Evolutionary conservation across 2,797 vertebrate species (phyloP).

Genomic region (Hoplostethus mediterraneus): DNA sequence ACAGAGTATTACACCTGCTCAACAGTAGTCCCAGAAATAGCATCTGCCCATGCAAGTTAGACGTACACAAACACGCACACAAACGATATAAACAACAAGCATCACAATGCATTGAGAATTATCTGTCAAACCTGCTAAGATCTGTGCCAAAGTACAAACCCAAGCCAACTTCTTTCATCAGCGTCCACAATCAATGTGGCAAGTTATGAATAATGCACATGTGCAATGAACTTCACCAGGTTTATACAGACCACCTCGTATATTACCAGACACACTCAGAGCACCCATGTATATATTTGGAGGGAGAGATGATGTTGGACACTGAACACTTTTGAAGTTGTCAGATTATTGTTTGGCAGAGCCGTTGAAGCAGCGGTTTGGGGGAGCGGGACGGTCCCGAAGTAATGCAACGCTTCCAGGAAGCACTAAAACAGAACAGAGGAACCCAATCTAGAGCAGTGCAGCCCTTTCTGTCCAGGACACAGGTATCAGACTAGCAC

Average conservation of each 20-base stretch:
- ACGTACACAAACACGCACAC: slow-evolving; percentile 37
- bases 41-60: slow-evolving; percentile 46
- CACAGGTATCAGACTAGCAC: slow-evolving; percentile 49
- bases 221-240: slow-evolving; percentile 48
- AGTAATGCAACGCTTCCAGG: slow-evolving; percentile 58
- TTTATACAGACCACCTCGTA: slow-evolving; percentile 63
- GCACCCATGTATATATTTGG: slow-evolving; percentile 71
- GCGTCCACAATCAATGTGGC: slow-evolving; percentile 43
- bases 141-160: slow-evolving; percentile 79
- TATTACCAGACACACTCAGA: slow-evolving; percentile 68
- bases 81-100: slow-evolving; percentile 48
- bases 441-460: slow-evolving; percentile 46
- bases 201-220: slow-evolving; percentile 43
- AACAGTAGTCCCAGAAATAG: slow-evolving; percentile 45
- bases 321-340: slow-evolving; percentile 51
- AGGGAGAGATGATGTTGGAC: slow-evolving; percentile 60
- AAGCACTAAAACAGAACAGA: slow-evolving; percentile 54
- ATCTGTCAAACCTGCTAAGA: slow-evolving; percentile 63
- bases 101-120: slow-evolving; percentile 51
- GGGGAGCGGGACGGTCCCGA: slow-evolving; percentile 32
- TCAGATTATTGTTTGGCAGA: slow-evolving; percentile 74
- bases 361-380: slow-evolving; percentile 63
- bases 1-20: slow-evolving; percentile 47
- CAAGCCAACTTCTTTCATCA: slow-evolving; percentile 58
- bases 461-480: slow-evolving; percentile 51